Evolutionary conservation across 35 echinoderm and acorn worm genomes (phyloP), one percentile per base, ranked within the genome.

Genomic region (Stichopus chloronotus): DNA sequence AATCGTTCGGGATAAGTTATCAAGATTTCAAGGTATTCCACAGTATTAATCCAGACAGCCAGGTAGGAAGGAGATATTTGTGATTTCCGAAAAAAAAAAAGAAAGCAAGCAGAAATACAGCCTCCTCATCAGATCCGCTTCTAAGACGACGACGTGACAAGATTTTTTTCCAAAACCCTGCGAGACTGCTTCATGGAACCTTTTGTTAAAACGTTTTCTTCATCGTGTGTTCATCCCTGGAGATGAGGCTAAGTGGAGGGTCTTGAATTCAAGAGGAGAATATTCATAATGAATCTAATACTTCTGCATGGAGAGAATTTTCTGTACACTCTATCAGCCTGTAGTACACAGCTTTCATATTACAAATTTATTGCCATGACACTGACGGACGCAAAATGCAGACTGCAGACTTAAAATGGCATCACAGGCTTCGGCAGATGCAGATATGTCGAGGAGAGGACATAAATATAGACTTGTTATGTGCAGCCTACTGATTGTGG

Each of bases 241-340:
- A 85, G 82, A 85, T 85, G 82, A 85, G 82, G 82, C 82, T 22
- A 85, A 17, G 82, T 85, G 82, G 57, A 85, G 82, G 53, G 82
- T 58, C 82, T 58, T 4, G 82, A 58, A 85, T 58, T 9, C 55
- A 58, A 58, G 56, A 58, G 8, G 57, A 58, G 82, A 85, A 85
- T 85, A 85, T 85, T 85, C 82, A 85, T 85, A 58, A 85, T 85
- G 82, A 85, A 85, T 58, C 82, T 59, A 58, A 59, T 7, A 58
- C 82, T 58, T 85, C 17, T 56, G 55, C 52, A 83, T 85, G 82
- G 17, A 58, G 16, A 8, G 52, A 56, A 74, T 16, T 74, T 74
- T 65, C 69, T 74, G 17, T 74, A 74, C 69, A 74, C 69, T 19
- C 69, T 43, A 74, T 14, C 16, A 7, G 69, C 69, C 13, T 74